Percentiles rank a stretch among this genome's conserved stretches.
phyloP scores from a whole-genome alignment of 2,888 invertebrate genomes.

The Octodonta nipae region DNA sequence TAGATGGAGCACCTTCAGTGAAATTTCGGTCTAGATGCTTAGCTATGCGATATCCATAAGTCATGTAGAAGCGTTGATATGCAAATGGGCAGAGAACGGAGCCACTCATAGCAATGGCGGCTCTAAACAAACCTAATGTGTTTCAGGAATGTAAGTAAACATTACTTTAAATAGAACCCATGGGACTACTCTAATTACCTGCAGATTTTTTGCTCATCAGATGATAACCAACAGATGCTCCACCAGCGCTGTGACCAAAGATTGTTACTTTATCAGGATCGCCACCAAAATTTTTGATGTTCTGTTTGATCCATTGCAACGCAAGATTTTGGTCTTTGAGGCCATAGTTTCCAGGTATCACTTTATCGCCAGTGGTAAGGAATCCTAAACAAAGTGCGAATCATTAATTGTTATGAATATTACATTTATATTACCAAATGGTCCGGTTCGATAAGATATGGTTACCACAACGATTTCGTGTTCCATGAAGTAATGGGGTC shows the following conservation, averaged over 20 bases:
- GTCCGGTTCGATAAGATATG: constrained; percentile 20
- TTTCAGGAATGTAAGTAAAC: too few relatives aligned
- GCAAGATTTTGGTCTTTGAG: constrained; percentile 16
- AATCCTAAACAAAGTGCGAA: constrained; percentile 10
- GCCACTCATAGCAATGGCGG: too few relatives aligned
- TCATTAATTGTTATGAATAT: too few relatives aligned
- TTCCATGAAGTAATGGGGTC: constrained; percentile 29
- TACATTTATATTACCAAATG: constrained; percentile 18
- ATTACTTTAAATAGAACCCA: too few relatives aligned
- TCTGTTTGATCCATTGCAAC: constrained; percentile 13
- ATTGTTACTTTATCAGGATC: constrained; percentile 14
- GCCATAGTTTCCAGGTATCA: constrained; percentile 15
- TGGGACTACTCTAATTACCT: too few relatives aligned
- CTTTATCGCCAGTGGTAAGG: constrained; percentile 12
- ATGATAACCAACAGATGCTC: constrained; percentile 11
- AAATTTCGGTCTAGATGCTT: too few relatives aligned
- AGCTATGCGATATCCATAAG: too few relatives aligned
- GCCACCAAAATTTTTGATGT: constrained; percentile 15
- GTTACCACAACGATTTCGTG: constrained; percentile 23
- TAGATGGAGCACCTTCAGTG: too few relatives aligned
- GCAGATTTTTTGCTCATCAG: too few relatives aligned
- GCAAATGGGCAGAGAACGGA: too few relatives aligned
- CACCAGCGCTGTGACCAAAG: constrained; percentile 16
- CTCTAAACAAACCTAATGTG: too few relatives aligned
- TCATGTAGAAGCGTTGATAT: too few relatives aligned